phyloP scores from a whole-genome alignment of 2,113 vertebrate genomes.

The Notothenia rossii region DNA sequence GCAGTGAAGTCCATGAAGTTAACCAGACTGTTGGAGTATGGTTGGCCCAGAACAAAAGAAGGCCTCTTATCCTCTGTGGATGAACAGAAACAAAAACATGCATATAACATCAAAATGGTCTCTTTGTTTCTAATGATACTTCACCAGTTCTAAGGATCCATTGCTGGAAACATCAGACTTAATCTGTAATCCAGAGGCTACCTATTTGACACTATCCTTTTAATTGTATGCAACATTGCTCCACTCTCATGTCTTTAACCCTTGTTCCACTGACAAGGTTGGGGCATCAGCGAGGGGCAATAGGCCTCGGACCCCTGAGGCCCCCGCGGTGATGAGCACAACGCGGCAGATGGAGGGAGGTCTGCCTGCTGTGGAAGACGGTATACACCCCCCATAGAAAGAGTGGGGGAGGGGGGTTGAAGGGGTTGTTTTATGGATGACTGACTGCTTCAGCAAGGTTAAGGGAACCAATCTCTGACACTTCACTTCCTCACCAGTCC shows the following conservation, averaged over 20 bases:
- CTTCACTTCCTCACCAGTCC: constrained; percentile 45
- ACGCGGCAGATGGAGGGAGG: constrained; percentile 58
- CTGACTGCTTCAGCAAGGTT: constrained; percentile 70
- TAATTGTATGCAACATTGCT: constrained; percentile 41
- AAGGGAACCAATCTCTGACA: constrained; percentile 64
- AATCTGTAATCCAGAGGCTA: neutral
- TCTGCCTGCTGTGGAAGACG: constrained; percentile 43
- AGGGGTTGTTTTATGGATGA: constrained; percentile 67
- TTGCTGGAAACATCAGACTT: neutral
- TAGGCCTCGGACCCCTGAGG: constrained; percentile 56
- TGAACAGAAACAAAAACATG: neutral
- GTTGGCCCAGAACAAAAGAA: constrained; percentile 1
- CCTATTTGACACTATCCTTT: constrained; percentile 13
- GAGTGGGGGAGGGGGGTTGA: neutral
- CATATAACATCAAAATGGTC: neutral
- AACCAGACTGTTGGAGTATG: constrained; percentile 26
- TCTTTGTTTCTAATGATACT: neutral
- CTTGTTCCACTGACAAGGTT: constrained; percentile 44
- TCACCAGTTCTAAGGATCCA: neutral
- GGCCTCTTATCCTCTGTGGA: constrained; percentile 31
- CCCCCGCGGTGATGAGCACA: constrained; percentile 65
- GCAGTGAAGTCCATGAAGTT: constrained; percentile 26
- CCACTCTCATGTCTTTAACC: constrained; percentile 53
- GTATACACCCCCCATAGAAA: constrained; percentile 5
- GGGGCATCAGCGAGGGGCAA: constrained; percentile 47